Evolutionary conservation across 37 sponge, comb jelly and placozoan genomes (phyloP).

Genomic region (Beroe ovata): DNA sequence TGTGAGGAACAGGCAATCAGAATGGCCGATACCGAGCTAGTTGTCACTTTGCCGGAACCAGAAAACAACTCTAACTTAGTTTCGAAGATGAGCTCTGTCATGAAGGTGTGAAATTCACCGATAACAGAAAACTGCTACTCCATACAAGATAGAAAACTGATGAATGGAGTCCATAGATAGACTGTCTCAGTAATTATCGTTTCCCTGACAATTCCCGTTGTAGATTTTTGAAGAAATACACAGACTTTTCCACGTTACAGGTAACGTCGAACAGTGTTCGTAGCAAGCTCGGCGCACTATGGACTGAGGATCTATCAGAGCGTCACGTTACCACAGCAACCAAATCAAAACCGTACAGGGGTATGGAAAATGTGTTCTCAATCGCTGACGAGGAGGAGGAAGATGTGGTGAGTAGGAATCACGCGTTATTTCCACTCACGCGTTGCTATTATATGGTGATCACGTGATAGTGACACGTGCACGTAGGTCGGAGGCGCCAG

Average conservation of each 20-base stretch:
- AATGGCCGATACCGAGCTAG: constrained; percentile 22
- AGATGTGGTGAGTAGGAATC: constrained; percentile 29
- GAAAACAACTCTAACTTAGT: constrained; percentile 28
- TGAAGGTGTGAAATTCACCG: no score
- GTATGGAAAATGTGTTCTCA: constrained; percentile 81
- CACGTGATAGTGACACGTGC: no score
- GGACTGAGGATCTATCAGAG: constrained; percentile 9
- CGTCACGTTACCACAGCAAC: constrained; percentile 38
- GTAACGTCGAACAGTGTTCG: constrained; percentile 28
- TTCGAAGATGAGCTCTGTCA: constrained; percentile 64
- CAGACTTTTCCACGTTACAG: no score
- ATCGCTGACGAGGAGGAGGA: constrained; percentile 90
- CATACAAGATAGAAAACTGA: no score
- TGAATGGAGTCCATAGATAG: no score
- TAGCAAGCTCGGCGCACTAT: constrained; percentile 22
- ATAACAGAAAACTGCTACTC: no score
- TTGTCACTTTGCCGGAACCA: background rate
- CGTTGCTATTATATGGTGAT: no score
- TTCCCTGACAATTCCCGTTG: no score
- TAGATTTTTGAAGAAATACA: no score
- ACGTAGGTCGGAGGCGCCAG: constrained; percentile 69
- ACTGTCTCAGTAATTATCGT: no score
- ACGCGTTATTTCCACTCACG: no score
- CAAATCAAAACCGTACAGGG: constrained; percentile 73
- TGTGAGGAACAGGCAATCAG: constrained; percentile 10